Evolutionary conservation across 2,113 vertebrate species (phyloP), one percentile per base, ranked within the genome.

Genomic region (Xiphophorus hellerii): DNA sequence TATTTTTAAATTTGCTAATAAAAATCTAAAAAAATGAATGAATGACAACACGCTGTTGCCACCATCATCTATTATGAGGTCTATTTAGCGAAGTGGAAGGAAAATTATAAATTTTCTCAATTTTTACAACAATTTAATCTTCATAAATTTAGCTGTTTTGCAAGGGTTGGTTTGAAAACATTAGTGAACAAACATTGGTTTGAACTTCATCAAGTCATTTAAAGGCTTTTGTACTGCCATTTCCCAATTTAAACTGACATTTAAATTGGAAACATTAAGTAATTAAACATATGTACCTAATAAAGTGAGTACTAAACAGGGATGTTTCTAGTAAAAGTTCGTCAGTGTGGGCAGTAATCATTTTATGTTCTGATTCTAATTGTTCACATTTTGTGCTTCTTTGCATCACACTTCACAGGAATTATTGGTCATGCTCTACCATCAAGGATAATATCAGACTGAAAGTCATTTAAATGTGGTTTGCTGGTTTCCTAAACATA

Each of bases 381-480:
- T 58, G 25, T 25, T 25, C 25, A 25, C 15, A 58, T n/a, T 58
- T 58, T 35, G 64, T n/a, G 4, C 25, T 39, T n/a, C 3, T 37
- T 66, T 39, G 35, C 42, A 66, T 66, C 1, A 27, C 33, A 27
- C 25, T 25, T 35, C 17, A 31, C 28, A 11, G 44, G 6, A 44
- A 13, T 48, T 10, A n/a, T 58, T 9, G 22, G 22, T 58, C 68
- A 25, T 60, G 27, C 25, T 35, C n/a, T 44, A 33, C 62, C 31
- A 28, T 70, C 31, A 27, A 58, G 37, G 11, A 15, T 15, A 70
- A 66, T 31, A 74, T 62, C 54, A 60, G 74, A 42, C 22, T 66
- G 28, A 31, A 74, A 62, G 14, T 4, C 33, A 6, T 20, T 61
- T 44, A 17, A 17, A 31, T 81, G 76, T 72, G 77, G 70, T 77